Conservation (phyloP, 2,113 vertebrate genomes). For the Meleagris gallopavo region DNA sequence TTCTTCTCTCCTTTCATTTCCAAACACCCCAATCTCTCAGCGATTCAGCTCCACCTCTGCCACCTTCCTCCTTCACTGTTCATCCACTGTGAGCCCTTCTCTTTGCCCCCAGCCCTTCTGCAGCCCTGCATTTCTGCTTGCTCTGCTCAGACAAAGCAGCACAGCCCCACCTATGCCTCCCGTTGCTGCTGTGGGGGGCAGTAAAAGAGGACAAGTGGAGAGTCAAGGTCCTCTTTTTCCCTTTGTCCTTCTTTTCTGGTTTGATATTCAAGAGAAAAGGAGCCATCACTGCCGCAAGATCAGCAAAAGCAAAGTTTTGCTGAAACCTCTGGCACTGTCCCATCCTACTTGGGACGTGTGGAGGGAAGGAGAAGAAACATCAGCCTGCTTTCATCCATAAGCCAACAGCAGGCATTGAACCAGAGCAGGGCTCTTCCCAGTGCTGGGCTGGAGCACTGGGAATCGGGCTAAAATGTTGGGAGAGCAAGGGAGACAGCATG, state of each 20-base stretch:
- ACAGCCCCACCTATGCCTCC: accelerated
- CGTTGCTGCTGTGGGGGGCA: accelerated
- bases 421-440: neutral
- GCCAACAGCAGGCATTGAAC: neutral
- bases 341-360: neutral
- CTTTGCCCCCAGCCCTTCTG: neutral
- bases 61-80: neutral
- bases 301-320: neutral
- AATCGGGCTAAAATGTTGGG: neutral
- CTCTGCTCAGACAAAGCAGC: neutral
- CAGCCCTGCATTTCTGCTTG: neutral
- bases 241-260: neutral
- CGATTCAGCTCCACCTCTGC: neutral
- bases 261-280: neutral
- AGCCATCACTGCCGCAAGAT: accelerated
- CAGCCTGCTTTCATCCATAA: neutral
- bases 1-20: neutral
- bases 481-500: neutral
- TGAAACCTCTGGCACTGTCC: neutral
- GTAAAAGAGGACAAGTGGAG: neutral
- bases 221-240: neutral
- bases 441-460: accelerated
- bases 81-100: neutral
- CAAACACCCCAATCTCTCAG: neutral
- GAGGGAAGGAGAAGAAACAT: neutral